Base-by-base conservation (phyloP, 2,888 invertebrate species). In the Trichogramma evanescens region DNA sequence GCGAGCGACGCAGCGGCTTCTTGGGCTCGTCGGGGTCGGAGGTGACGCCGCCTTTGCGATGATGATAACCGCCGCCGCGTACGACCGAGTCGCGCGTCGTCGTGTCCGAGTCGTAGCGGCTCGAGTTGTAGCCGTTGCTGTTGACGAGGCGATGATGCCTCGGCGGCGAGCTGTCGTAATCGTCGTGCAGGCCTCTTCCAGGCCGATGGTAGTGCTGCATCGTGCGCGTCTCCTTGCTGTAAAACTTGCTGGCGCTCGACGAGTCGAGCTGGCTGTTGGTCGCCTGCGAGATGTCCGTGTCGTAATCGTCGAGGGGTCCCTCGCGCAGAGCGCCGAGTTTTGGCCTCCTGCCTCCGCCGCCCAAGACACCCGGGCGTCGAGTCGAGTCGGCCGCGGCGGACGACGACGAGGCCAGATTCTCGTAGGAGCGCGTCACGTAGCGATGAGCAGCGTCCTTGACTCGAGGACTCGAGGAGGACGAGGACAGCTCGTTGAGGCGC, bases 221-320 rank as follows among this genome's bases (percentile, higher is more conserved):
- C 13, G 69, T 74, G 44, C 72, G 69, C 2, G 72, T 74, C 58
- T 75, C 74, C 40, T 71, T 71, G 9, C 50, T 45, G 65, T 71
- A 72, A 50, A 74, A 73, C 61, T 74, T 74, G 26, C 10, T 48
- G 26, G 26, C 26, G n/a, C 1, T 13, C 38, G 65, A 66, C 2
- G 74, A 73, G 38, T 75, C 76, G 4, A 76, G 58, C 45, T 75
- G 76, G 45, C 74, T 76, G 66, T 71, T 76, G 3, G 76, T 75
- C 62, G 74, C 64, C 56, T 77, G 76, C 3, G 76, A 77, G 51
- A 76, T 75, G 48, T 76, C 77, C n/a, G 76, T 77, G 59, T 77
- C 75, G 65, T 76, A 77, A 38, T 76, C 77, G 64, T 77, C 76
- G 59, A 72, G 73, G 0, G 73, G 72, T 4, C 72, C 71, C 44